A percentile compares a stretch with the other conserved stretches of the same genome.
phyloP scores from a whole-genome alignment of 1,140 invertebrate species.

The Hypsibius dujardini region DNA sequence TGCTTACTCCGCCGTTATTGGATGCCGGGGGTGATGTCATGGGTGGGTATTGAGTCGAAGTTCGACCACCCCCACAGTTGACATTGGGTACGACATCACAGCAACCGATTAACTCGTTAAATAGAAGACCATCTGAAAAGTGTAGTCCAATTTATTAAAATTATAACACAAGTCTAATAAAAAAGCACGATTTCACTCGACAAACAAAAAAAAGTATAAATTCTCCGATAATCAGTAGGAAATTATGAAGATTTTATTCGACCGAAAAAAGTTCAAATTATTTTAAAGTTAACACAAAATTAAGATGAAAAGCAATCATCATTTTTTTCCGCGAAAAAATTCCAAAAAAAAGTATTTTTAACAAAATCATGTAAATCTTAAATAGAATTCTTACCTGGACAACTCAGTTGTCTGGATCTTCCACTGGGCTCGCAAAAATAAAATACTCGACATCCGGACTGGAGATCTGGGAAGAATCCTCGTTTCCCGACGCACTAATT shows the following conservation, averaged over 20 bases:
- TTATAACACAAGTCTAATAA: too few species aligned
- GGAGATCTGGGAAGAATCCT: background rate
- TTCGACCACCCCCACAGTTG: background rate
- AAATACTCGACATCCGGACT: background rate
- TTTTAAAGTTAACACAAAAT: too few species aligned
- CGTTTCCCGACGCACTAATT: conserved; percentile 7
- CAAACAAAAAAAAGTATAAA: too few species aligned
- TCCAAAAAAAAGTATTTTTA: too few species aligned
- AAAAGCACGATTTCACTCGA: too few species aligned
- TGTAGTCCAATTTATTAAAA: background rate
- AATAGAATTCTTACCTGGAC: background rate
- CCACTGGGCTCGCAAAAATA: background rate
- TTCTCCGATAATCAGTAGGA: too few species aligned
- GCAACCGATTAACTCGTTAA: conserved; percentile 13
- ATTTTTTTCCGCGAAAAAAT: too few species aligned
- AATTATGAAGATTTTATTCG: too few species aligned
- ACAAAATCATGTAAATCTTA: background rate
- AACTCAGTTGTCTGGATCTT: background rate
- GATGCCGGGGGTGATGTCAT: background rate
- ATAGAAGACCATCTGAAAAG: background rate
- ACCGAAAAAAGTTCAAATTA: too few species aligned
- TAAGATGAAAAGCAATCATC: too few species aligned
- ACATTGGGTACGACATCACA: conserved; percentile 8
- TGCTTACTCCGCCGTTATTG: background rate
- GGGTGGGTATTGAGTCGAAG: background rate